Percentiles rank a stretch among this genome's conserved stretches.
Conservation (phyloP, 2,797 vertebrate species). For the Hylomyscus alleni region DNA sequence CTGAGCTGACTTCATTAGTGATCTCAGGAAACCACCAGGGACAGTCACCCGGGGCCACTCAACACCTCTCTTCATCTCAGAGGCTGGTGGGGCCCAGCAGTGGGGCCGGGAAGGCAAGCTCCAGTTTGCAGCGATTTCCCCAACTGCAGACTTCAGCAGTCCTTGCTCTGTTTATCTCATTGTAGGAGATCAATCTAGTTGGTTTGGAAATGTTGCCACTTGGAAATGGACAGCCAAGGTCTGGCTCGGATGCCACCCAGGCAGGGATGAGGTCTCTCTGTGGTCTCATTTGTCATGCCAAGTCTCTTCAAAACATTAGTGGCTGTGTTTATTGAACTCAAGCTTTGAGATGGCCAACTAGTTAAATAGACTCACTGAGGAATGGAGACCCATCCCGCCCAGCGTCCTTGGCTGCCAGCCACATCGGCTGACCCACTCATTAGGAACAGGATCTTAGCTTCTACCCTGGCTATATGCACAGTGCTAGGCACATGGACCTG, state of each 20-base stretch:
- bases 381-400: rapidly evolving
- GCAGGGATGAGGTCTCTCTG: background rate
- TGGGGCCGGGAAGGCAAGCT: rapidly evolving
- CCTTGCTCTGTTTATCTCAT: constrained; percentile 28
- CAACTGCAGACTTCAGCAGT: background rate
- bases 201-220: background rate
- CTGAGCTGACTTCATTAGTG: background rate
- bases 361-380: background rate
- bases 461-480: rapidly evolving
- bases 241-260: background rate
- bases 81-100: background rate
- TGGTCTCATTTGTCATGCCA: background rate
- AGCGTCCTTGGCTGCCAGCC: background rate
- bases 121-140: background rate
- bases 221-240: background rate
- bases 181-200: background rate
- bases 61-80: background rate
- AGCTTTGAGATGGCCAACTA: background rate
- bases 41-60: background rate
- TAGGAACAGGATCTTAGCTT: background rate
- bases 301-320: background rate
- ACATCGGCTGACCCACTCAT: rapidly evolving
- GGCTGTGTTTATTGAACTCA: constrained; percentile 33
- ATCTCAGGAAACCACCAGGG: background rate
- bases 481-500: background rate